Percentiles rank a stretch among this genome's conserved stretches.
Evolutionary conservation across 2,113 vertebrate species (phyloP).

Genomic region (Grus americana): DNA sequence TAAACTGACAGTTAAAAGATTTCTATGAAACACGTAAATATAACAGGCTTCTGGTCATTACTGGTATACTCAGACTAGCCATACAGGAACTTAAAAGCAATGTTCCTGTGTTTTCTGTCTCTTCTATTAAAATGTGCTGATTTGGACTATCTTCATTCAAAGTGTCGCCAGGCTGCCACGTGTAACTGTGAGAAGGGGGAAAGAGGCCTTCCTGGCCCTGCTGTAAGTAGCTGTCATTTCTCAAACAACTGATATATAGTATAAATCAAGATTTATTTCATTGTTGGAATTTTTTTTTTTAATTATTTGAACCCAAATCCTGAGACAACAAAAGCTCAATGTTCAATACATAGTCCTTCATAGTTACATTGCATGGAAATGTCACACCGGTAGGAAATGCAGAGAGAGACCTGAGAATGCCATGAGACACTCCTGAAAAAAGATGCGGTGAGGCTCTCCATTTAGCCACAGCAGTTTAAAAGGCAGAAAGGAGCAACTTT

Average conservation of each 20-base stretch:
- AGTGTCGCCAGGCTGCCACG: conserved; percentile 82
- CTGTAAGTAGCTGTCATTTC: conserved; percentile 78
- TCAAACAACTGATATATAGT: background rate
- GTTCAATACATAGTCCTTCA: background rate
- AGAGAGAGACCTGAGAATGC: background rate
- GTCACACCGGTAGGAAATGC: background rate
- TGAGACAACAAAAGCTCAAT: background rate
- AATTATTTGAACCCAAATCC: background rate
- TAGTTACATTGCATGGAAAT: background rate
- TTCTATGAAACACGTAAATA: background rate
- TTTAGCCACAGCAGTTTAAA: background rate
- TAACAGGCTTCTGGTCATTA: background rate
- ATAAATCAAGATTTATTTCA: background rate
- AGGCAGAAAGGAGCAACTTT: background rate
- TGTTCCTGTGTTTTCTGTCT: background rate
- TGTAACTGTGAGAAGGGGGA: conserved; percentile 91
- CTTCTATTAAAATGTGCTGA: background rate
- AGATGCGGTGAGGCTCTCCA: background rate
- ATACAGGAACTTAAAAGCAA: background rate
- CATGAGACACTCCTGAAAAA: background rate
- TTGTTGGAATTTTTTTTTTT: background rate
- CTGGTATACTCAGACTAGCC: background rate
- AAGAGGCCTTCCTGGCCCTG: conserved; percentile 79
- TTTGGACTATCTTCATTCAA: conserved; percentile 41
- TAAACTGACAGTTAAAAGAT: background rate